Base-by-base conservation (phyloP, 2,888 invertebrate genomes). In the Rhodophaea formosa region DNA sequence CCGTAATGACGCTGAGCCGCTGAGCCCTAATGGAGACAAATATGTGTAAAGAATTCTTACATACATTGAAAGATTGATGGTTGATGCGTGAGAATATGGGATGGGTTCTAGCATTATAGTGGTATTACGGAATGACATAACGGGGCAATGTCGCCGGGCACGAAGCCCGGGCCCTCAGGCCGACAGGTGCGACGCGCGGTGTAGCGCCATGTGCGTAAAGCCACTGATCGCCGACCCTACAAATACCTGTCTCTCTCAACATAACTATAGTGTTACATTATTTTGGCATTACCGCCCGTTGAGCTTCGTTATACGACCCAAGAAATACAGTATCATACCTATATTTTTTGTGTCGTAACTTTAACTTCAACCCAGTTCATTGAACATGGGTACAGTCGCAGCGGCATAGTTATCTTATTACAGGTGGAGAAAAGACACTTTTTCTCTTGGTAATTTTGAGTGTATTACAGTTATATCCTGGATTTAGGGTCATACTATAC, bases 121-220 rank as follows among this genome's bases (percentile, higher is more conserved):
- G 74, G 75, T 78, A 80, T 82, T 84, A 81, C 79, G 77, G 79
- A 83, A 82, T 85, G 82, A 80, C 80, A 86, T 88, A 87, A 88
- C 87, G 86, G 87, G 75, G 66, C 75, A 65, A 64, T 67, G 75
- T 71, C 70, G 71, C 66, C 69, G 69, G 66, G 67, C 70, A 70
- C 61, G 51, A 57, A 65, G 60, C 65, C 39, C 39, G 10, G 35
- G 39, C 39, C 39, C 39, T 10, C 10, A 12, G 39, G 39, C 23
- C 39, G 39, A n/a, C 39, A 39, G 39, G 39, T 39, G 39, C n/a
- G n/a, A 12, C 39, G 35, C 10, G n/a, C 69, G 71, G 65, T 57
- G 30, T 60, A 60, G 64, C 66, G 58, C 59, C 62, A 58, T 61
- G 56, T 60, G 60, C 57, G 49, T 55, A 53, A 59, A 62, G 62